Base-by-base conservation (phyloP, 1,140 invertebrate genomes). In the Gryon sp. region DNA sequence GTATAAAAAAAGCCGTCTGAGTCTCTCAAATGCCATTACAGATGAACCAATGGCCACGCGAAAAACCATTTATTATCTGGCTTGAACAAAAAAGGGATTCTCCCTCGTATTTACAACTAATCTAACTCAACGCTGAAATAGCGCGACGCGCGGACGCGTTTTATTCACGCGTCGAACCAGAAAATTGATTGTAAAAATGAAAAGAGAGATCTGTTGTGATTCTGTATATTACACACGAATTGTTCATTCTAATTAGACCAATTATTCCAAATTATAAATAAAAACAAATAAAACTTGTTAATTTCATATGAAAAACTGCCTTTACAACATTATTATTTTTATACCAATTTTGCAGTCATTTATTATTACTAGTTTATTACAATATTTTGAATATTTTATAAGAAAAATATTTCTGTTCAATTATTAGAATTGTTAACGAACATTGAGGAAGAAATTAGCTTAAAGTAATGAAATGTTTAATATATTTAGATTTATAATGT, bases 11-110 rank as follows among this genome's bases (percentile, higher is more conserved):
- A 12, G 14, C 34, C 32, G 12, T 2, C 2, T 38, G 53, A 57
- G 14, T n/a, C n/a, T 40, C 20, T 7, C 32, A 43, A 40, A 45
- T 14, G 34, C 45, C 24, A 63, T 63, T 53, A 12, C 46, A 16
- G 38, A 43, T 48, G 38, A 52, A 52, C 34, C 38, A 20, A 14
- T n/a, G 26, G n/a, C 32, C 48, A 34, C 22, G 36, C 28, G 2
- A 36, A 65, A 52, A 14, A 2, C 34, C 45, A 63, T 63, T 63
- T 63, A 52, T 63, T 52, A 63, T 41, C 45, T 15, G 19, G 2
- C 4, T 16, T 16, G 48, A 46, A n/a, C 26, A 22, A 57, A 45
- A 43, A 57, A 40, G 26, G 20, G 2, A 9, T 24, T 53, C 30
- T 8, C 19, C 50, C 34, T 24, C 20, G 7, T 28, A 8, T 32